phyloP scores from a whole-genome alignment of 2,888 invertebrate species.

The Eumerus sabulonum region DNA sequence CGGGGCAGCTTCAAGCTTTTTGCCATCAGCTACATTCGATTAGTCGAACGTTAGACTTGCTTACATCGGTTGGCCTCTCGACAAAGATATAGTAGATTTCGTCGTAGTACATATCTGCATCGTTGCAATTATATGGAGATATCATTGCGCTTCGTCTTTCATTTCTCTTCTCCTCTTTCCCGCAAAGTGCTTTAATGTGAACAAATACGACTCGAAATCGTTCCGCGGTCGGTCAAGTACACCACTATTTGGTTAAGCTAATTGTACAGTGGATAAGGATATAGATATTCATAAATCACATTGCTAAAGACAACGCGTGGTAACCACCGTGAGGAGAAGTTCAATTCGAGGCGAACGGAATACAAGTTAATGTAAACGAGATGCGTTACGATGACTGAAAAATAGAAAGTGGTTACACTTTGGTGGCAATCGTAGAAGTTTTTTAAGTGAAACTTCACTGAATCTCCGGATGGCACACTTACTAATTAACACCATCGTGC shows the following conservation, averaged over 20 bases:
- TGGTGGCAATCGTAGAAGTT: constrained; percentile 53
- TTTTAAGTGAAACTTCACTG: constrained; percentile 68
- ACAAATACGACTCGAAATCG: constrained; percentile 14
- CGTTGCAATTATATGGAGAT: no score
- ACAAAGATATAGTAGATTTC: no score
- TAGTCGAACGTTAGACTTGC: constrained; percentile 69
- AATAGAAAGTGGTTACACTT: constrained; percentile 78
- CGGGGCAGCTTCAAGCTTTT: constrained; percentile 50
- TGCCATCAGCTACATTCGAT: constrained; percentile 59
- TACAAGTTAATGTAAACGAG: constrained; percentile 36
- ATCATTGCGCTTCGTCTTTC: no score
- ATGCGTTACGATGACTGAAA: constrained; percentile 70
- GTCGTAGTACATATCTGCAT: no score
- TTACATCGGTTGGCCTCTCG: constrained; percentile 46
- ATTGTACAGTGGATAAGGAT: constrained; percentile 26
- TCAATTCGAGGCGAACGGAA: not conserved
- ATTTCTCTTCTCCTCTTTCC: not conserved
- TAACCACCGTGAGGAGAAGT: not conserved
- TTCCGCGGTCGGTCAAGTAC: constrained; percentile 25
- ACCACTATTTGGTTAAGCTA: constrained; percentile 14
- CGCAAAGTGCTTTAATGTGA: constrained; percentile 38
- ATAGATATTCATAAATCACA: constrained; percentile 34
- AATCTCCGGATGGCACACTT: constrained; percentile 67
- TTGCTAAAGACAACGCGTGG: not conserved
- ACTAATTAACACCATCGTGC: constrained; percentile 64